Base-by-base conservation (phyloP, 2,888 invertebrate species). In the Pseudoips prasinana region DNA sequence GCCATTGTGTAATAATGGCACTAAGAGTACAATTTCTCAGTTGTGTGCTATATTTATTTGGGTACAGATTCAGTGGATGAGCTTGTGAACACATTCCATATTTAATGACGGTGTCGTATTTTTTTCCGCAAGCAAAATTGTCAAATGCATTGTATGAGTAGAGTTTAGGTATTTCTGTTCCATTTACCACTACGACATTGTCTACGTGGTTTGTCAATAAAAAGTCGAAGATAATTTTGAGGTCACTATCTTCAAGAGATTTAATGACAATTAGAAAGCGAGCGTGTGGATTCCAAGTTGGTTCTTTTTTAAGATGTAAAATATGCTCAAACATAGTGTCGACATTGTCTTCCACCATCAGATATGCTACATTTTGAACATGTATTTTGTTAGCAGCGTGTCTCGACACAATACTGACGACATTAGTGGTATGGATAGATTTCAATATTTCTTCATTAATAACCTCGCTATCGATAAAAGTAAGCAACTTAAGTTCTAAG, bases 121-220 rank as follows among this genome's bases (percentile, higher is more conserved):
- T 52, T 38, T 64, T 67, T 7, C 83, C 83, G 25, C 83, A 83
- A 0, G 63, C 64, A 24, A 64, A 72, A 31, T 81, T 70, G 32
- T 73, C 69, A 22, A 60, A 81, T 0, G 81, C 72, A 39, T 82
- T 72, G 38, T 78, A 83, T 1, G 73, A 57, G 31, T 70, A 79
- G 7, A 81, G 11, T 1, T 70, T 43, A 8, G 58, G 52, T 6
- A 70, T 57, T 2, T 43, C 31, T 0, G 54, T 61, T 7, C 61
- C 64, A 17, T 70, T 65, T 1, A 75, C 19, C 1, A 80, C 39
- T 1, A 76, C 17, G 0, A 70, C 73, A 20, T 72, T 39, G 1
- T 42, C 23, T 0, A 72, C 57, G 22, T 65, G 72, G 3, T 49
- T 24, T 7, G 38, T 33, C 7, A 80, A 38, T 10, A 80, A 48